These are phyloP conservation scores for Propithecus coquereli DNA, from an alignment of 2,113 vertebrate species.

Conservation along the genomic window DNA sequence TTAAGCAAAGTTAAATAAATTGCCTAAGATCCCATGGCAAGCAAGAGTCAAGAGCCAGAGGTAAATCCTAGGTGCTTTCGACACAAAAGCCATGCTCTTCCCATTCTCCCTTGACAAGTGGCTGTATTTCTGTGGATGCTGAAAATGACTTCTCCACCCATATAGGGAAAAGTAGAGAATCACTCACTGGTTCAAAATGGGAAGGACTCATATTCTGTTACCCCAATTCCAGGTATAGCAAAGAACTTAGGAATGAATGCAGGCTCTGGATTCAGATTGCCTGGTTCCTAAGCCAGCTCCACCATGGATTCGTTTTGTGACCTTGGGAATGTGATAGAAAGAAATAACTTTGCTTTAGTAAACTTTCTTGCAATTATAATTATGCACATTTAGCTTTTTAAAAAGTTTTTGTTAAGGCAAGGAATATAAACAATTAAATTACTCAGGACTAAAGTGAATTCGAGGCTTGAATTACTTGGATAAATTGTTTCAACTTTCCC, in stretches of 20 bases:
- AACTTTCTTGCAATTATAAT: conserved; percentile 36
- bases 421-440: background rate
- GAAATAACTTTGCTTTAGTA: conserved; percentile 30
- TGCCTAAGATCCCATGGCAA: conserved; percentile 1
- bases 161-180: background rate
- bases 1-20: conserved; percentile 47
- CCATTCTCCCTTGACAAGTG: background rate
- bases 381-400: background rate
- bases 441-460: background rate
- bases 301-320: background rate
- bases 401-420: background rate
- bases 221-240: background rate
- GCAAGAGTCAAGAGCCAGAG: background rate
- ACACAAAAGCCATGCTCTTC: background rate
- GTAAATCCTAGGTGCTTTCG: background rate
- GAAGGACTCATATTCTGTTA: background rate
- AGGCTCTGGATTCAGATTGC: background rate
- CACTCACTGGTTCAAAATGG: background rate
- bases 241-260: background rate
- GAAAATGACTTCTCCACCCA: background rate
- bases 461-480: background rate
- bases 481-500: background rate
- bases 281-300: background rate
- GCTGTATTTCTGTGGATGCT: background rate
- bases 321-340: background rate